These are phyloP conservation scores for Sphyrna mokarran DNA, from an alignment of 2,113 vertebrate species.

Conservation along the genomic window DNA sequence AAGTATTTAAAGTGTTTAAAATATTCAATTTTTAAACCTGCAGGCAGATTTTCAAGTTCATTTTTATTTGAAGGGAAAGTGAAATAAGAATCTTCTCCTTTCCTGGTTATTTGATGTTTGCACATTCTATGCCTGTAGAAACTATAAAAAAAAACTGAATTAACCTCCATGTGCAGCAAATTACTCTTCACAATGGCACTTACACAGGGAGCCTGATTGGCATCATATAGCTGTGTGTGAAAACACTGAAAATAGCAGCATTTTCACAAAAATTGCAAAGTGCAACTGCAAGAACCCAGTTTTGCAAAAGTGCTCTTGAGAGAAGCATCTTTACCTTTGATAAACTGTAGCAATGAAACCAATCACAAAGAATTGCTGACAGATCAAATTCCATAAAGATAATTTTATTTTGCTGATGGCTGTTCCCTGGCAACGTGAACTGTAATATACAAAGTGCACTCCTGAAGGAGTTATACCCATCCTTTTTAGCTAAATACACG, in stretches of 20 bases:
- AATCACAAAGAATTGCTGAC: not conserved
- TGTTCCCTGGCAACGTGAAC: not conserved
- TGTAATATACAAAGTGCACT: not conserved
- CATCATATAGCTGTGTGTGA: constrained; percentile 27
- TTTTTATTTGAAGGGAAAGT: not conserved
- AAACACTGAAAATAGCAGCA: constrained; percentile 36
- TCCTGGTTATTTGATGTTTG: not conserved
- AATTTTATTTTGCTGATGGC: not conserved
- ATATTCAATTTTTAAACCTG: not conserved
- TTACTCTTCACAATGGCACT: constrained; percentile 32
- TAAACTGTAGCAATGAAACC: not conserved
- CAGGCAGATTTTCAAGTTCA: not conserved
- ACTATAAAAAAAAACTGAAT: constrained; percentile 33
- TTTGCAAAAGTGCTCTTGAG: not conserved
- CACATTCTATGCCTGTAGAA: constrained; percentile 6
- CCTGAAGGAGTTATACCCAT: not conserved
- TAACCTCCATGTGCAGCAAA: constrained; percentile 27
- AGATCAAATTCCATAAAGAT: not conserved
- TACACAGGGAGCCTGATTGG: constrained; percentile 31
- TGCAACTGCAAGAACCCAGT: constrained; percentile 8
- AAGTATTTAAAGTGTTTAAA: not conserved
- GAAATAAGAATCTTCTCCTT: not conserved
- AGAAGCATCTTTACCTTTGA: constrained; percentile 26
- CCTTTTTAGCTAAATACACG: not conserved
- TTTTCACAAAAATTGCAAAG: constrained; percentile 32